Evolutionary conservation across 2,888 invertebrate genomes (phyloP).

Genomic region (Chirona hameri): DNA sequence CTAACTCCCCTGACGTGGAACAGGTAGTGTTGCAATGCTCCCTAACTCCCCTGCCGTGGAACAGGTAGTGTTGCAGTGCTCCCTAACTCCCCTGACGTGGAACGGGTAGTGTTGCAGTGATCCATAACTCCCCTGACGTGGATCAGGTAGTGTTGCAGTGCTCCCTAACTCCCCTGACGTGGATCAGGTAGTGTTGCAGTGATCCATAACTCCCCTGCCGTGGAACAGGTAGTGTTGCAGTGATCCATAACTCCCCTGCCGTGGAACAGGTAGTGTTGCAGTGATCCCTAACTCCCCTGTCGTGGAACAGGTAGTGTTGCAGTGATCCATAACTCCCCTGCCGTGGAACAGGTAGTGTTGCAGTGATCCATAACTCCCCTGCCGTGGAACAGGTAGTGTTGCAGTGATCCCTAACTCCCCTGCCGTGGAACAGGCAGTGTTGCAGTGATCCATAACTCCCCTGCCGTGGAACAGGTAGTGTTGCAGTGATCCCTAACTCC

Average conservation of each 20-base stretch:
- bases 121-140: slow-evolving; percentile 66
- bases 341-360: slow-evolving; percentile 68
- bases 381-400: slow-evolving; percentile 67
- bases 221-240: slow-evolving; percentile 69
- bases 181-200: slow-evolving; percentile 68
- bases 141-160: slow-evolving; percentile 68
- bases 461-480: slow-evolving; percentile 70
- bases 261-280: slow-evolving; percentile 68
- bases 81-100: slow-evolving; percentile 64
- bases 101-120: slow-evolving; percentile 69
- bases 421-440: slow-evolving; percentile 68
- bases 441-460: too few species aligned
- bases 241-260: slow-evolving; percentile 65
- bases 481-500: too few species aligned
- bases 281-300: too few species aligned
- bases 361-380: too few species aligned
- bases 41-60: slow-evolving; percentile 66
- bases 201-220: slow-evolving; percentile 64
- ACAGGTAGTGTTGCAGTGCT: slow-evolving; percentile 68
- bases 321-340: too few species aligned
- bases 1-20: slow-evolving; percentile 67
- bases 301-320: slow-evolving; percentile 67
- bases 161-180: slow-evolving; percentile 65
- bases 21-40: slow-evolving; percentile 67
- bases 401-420: too few species aligned